phyloP scores from a whole-genome alignment of 2,888 invertebrate genomes.

The Steinernema scapterisci region DNA sequence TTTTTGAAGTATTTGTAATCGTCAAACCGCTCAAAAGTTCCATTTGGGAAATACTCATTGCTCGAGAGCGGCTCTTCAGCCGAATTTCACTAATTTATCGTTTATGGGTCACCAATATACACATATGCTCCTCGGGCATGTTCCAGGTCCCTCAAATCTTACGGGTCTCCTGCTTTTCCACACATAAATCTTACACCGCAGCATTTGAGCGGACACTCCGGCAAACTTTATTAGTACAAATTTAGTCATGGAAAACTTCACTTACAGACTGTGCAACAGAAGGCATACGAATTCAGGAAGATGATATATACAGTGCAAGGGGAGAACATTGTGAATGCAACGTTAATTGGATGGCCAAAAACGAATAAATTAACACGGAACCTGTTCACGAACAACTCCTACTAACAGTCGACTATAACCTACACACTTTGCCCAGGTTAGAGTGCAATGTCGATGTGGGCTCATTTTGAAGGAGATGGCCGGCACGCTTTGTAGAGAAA shows the following conservation, averaged over 20 bases:
- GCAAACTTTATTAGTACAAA: too few relatives aligned
- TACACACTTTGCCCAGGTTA: constrained; percentile 31
- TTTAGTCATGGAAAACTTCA: constrained; percentile 16
- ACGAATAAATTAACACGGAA: constrained; percentile 15
- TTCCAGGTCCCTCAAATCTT: too few relatives aligned
- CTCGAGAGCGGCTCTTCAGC: constrained; percentile 27
- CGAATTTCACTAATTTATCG: not conserved
- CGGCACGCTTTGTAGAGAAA: constrained; percentile 32
- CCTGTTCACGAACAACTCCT: constrained; percentile 16
- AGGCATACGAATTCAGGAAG: not conserved
- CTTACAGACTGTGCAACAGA: not conserved
- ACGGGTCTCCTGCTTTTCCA: not conserved
- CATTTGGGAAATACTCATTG: too few relatives aligned
- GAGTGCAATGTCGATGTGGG: not conserved
- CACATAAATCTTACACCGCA: not conserved
- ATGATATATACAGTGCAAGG: constrained; percentile 7
- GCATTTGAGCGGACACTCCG: not conserved
- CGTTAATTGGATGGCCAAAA: not conserved
- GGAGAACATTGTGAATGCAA: constrained; percentile 15
- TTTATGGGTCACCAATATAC: constrained; percentile 2
- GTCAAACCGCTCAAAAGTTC: not conserved
- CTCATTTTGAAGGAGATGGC: not conserved
- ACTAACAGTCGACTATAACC: constrained; percentile 29
- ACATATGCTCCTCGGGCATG: not conserved
- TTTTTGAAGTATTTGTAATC: constrained; percentile 56